Evolutionary conservation across 2,113 vertebrate genomes (phyloP), one percentile per base, ranked within the genome.

Genomic region (Amphiprion ocellaris): DNA sequence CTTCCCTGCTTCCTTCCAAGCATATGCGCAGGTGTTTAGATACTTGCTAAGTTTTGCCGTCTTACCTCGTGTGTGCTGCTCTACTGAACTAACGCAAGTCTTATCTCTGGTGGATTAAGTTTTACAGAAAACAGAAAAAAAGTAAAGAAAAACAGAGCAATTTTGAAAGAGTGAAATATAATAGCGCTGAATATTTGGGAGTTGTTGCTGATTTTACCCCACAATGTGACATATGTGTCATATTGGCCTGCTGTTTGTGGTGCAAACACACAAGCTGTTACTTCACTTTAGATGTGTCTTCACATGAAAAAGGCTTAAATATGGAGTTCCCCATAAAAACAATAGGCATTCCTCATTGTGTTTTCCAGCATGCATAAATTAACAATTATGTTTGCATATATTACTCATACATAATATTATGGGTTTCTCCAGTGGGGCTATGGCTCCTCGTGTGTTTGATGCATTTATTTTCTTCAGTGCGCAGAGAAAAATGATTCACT

Each of bases 21-120:
- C 63, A 67, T 76, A 76, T 44, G 69, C 33, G 70, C 67, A 88
- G 84, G 61, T 84, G 74, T 84, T 71, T 24, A 83, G 74, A 61
- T 3, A 21, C 63, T 15, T 70, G 10, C 68, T 69, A 30, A 8
- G 58, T 79, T 69, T 76, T 65, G 7, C 60, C 26, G 52, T 66
- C 49, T 58, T 82, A n/a, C 53, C 30, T 46, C 66, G 62, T 54
- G 69, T 66, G 67, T 80, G 44, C 74, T 65, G 70, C 64, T 84
- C 63, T 52, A 46, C 30, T 71, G 63, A 82, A 50, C 61, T 65
- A 67, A 26, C 47, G 47, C n/a, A 61, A 74, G 26, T 62, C 3
- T 33, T n/a, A 26, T 81, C 72, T 82, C 55, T 79, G 64, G 74
- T 58, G 80, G 52, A 83, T 85, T 74, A 59, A 26, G 49, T 28